A percentile compares a stretch with the other conserved stretches of the same genome.
Evolutionary conservation across 2,888 invertebrate genomes (phyloP).

Genomic region (Ophion costatus): DNA sequence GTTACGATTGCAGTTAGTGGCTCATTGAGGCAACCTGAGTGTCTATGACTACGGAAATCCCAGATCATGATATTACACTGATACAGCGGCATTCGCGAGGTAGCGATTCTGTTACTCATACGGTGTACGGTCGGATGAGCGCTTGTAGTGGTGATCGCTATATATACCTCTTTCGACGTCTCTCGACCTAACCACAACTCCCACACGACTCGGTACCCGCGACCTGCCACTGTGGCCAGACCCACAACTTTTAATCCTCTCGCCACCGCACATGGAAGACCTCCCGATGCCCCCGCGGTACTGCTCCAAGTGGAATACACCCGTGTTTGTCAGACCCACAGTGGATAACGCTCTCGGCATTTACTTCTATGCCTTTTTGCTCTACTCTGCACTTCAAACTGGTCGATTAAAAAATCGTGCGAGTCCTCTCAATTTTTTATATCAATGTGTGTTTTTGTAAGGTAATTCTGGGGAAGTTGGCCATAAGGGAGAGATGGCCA

Average conservation of each 20-base stretch:
- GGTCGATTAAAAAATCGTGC: background rate
- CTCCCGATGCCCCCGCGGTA: constrained; percentile 17
- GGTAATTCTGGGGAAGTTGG: no score
- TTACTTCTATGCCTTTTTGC: constrained; percentile 13
- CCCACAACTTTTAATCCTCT: constrained; percentile 62
- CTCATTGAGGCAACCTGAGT: constrained; percentile 3
- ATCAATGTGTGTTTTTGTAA: background rate
- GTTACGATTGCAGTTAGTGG: constrained; percentile 48
- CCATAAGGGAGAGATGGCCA: no score
- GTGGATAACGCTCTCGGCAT: constrained; percentile 29
- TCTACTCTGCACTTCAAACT: background rate
- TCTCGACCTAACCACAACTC: constrained; percentile 40
- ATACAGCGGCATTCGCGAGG: constrained; percentile 22
- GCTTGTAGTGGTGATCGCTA: constrained; percentile 33
- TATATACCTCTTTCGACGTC: constrained; percentile 41
- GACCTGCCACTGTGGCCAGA: constrained; percentile 36
- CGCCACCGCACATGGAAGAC: constrained; percentile 39
- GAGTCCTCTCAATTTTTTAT: background rate
- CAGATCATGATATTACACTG: constrained; percentile 50
- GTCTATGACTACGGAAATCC: constrained; percentile 21
- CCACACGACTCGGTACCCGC: constrained; percentile 47
- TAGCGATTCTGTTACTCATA: constrained; percentile 44
- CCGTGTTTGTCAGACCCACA: constrained; percentile 42
- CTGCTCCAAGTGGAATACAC: constrained; percentile 47
- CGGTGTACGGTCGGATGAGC: background rate